Conservation (phyloP, 2,888 invertebrate species). For the Agapostemon virescens region DNA sequence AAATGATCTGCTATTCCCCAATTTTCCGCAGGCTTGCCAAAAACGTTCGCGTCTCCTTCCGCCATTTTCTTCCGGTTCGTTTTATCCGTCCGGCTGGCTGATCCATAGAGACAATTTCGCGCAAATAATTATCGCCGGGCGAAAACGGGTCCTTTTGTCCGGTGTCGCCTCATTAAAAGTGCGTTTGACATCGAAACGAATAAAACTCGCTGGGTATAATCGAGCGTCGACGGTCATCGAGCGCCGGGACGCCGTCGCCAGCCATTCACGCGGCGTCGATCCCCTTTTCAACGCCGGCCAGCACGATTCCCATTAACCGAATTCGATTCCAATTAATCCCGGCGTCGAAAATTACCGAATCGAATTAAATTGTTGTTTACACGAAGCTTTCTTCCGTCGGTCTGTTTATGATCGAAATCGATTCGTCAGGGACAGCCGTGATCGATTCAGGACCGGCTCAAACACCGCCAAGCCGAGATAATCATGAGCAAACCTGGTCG, state of each 20-base stretch:
- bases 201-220: conserved; percentile 4
- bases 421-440: conserved; percentile 41
- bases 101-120: not conserved
- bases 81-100: not conserved
- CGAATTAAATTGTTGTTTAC: conserved; percentile 61
- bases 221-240: not conserved
- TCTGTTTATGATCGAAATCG: conserved; percentile 66
- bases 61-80: not conserved
- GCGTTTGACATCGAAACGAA: conserved; percentile 16
- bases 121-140: not conserved
- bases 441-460: not conserved
- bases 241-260: not conserved
- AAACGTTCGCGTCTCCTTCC: not conserved
- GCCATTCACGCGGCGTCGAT: not conserved
- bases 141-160: not conserved
- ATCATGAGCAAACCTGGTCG: conserved; percentile 53
- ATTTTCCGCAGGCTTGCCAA: not conserved
- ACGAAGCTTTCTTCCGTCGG: conserved; percentile 53
- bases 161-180: not conserved
- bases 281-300: not conserved
- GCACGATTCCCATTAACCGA: conserved; percentile 37
- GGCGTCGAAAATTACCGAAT: conserved; percentile 37
- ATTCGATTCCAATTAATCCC: conserved; percentile 40
- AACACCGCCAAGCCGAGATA: not conserved
- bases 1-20: too few relatives aligned